Percentiles rank a stretch among this genome's conserved stretches.
Evolutionary conservation across 1,140 invertebrate species (phyloP).

Genomic region (Pseudomyrmex pallidus): DNA sequence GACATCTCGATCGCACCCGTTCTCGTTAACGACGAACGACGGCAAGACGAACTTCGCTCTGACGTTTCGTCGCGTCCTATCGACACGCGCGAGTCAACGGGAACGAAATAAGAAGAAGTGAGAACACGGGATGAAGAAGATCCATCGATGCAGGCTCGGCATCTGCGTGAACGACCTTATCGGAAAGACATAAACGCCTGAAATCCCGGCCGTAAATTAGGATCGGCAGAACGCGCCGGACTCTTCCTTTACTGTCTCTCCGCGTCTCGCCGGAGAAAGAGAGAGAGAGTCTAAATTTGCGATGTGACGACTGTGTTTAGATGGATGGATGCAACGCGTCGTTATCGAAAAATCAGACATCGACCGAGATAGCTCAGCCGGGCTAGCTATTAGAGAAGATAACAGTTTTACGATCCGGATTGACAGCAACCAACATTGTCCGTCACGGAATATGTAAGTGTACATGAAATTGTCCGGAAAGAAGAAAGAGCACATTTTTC

Average conservation of each 20-base stretch:
- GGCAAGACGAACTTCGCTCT: conserved; percentile 37
- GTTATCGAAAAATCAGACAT: conserved; percentile 57
- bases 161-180: conserved; percentile 83
- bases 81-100: conserved; percentile 29
- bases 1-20: conserved; percentile 31
- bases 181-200: conserved; percentile 85
- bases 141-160: conserved; percentile 76
- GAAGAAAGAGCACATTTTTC: background rate
- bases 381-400: conserved; percentile 50
- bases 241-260: conserved; percentile 71
- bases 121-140: conserved; percentile 72
- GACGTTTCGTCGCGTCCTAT: conserved; percentile 63
- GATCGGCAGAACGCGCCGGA: conserved; percentile 83
- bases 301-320: conserved; percentile 45
- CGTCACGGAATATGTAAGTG: background rate
- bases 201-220: conserved; percentile 85
- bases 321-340: background rate
- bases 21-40: conserved; percentile 57
- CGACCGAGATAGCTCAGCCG: conserved; percentile 68
- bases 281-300: conserved; percentile 43
- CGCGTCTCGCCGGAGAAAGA: conserved; percentile 1
- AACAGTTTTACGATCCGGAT: conserved; percentile 60
- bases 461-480: background rate
- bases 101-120: conserved; percentile 29
- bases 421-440: background rate